Evolutionary conservation across 2,888 invertebrate species (phyloP).

Genomic region (Cataglyphis cursor): DNA sequence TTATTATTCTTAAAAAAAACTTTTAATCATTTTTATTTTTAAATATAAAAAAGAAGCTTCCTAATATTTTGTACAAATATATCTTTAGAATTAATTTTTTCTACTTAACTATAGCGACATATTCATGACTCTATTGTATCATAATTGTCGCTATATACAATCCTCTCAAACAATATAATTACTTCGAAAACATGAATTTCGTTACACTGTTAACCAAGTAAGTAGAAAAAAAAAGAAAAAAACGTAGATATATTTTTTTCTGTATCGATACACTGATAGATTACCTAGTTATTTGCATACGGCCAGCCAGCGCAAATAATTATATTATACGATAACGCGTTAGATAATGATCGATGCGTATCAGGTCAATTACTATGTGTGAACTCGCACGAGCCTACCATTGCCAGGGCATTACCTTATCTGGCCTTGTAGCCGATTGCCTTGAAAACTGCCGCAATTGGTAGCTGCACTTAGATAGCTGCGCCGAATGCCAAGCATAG

Average conservation of each 20-base stretch:
- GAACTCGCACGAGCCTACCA: slow-evolving; percentile 74
- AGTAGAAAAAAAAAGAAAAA: background rate
- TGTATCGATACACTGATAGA: slow-evolving; percentile 47
- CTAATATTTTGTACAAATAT: background rate
- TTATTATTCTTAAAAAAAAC: background rate
- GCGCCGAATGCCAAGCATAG: slow-evolving; percentile 52
- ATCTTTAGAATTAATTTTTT: background rate
- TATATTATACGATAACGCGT: slow-evolving; percentile 74
- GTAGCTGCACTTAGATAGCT: slow-evolving; percentile 16
- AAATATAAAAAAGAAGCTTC: background rate
- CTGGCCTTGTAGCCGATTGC: slow-evolving; percentile 73
- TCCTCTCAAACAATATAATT: slow-evolving; percentile 38
- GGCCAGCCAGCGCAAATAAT: slow-evolving; percentile 76
- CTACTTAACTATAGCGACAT: background rate
- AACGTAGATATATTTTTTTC: slow-evolving; percentile 29
- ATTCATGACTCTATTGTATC: background rate
- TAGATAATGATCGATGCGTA: slow-evolving; percentile 77
- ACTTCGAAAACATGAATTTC: slow-evolving; percentile 26
- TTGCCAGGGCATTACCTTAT: slow-evolving; percentile 75
- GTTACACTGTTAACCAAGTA: slow-evolving; percentile 23
- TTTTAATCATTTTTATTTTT: background rate
- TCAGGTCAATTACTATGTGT: slow-evolving; percentile 75
- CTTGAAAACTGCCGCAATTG: slow-evolving; percentile 68
- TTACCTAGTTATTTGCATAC: slow-evolving; percentile 70
- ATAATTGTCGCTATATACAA: background rate